Conservation (phyloP, 2,797 vertebrate genomes). For the Dipus sagitta region DNA sequence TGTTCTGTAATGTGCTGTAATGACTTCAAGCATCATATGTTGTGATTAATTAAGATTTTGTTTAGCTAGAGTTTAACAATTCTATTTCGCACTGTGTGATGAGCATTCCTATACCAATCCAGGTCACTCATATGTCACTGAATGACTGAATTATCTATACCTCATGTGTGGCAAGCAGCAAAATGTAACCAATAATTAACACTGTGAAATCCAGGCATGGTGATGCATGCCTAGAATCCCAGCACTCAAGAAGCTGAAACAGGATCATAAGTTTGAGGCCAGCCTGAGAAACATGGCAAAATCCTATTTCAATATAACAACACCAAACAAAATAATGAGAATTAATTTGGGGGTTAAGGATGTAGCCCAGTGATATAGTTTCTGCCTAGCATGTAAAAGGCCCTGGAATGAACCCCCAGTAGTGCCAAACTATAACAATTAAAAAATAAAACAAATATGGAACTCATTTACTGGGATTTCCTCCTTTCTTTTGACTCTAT, state of each 20-base stretch:
- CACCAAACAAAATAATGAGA: neutral
- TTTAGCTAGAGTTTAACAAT: conserved; percentile 26
- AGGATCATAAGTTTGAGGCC: neutral
- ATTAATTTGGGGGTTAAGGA: neutral
- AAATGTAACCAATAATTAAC: conserved; percentile 15
- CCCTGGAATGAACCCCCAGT: too few species aligned
- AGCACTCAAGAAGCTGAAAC: neutral
- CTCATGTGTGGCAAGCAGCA: neutral
- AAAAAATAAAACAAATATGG: neutral
- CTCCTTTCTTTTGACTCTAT: conserved; percentile 16
- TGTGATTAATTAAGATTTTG: conserved; percentile 32
- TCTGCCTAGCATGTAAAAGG: neutral
- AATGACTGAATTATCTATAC: neutral
- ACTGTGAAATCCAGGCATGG: neutral
- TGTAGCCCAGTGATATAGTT: neutral
- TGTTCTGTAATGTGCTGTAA: conserved; percentile 34
- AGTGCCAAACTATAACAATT: neutral
- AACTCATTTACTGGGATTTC: neutral
- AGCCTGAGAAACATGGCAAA: neutral
- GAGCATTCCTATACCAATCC: neutral
- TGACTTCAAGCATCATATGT: neutral
- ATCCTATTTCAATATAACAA: neutral
- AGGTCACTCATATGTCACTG: neutral
- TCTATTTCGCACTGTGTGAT: neutral
- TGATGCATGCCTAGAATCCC: neutral